Evolutionary conservation across 2,113 vertebrate genomes (phyloP).

Genomic region (Xenotilapia flavipinnis): DNA sequence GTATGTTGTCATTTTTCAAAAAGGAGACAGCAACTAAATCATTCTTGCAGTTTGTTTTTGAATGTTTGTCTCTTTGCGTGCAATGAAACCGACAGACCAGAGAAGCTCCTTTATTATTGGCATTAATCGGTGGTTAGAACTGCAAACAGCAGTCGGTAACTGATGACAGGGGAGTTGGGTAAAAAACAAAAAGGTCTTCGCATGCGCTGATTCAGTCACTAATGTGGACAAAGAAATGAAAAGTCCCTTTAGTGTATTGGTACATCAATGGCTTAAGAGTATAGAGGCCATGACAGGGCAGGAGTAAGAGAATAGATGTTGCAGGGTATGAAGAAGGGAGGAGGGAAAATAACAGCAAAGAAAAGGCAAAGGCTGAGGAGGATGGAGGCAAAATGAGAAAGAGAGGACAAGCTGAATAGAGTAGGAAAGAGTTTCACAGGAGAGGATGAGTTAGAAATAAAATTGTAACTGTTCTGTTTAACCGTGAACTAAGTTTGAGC

Average conservation of each 20-base stretch:
- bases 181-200: background rate
- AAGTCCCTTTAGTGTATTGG: background rate
- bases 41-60: background rate
- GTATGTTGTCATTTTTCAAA: slow-evolving; percentile 4
- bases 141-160: background rate
- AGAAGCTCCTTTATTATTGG: background rate
- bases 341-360: background rate
- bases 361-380: background rate
- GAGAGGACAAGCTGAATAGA: background rate
- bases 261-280: background rate
- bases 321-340: background rate
- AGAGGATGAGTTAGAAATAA: background rate
- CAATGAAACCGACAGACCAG: background rate
- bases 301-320: background rate
- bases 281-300: background rate
- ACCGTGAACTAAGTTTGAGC: background rate
- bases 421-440: background rate
- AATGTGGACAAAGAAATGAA: background rate
- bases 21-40: background rate
- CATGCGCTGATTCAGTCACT: background rate
- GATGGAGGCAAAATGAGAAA: background rate
- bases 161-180: background rate
- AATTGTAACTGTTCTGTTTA: background rate
- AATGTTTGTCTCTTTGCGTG: background rate
- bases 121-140: background rate